Evolutionary conservation across 2,888 invertebrate genomes (phyloP), one percentile per base, ranked within the genome.

Genomic region (Tachystola acroxantha): DNA sequence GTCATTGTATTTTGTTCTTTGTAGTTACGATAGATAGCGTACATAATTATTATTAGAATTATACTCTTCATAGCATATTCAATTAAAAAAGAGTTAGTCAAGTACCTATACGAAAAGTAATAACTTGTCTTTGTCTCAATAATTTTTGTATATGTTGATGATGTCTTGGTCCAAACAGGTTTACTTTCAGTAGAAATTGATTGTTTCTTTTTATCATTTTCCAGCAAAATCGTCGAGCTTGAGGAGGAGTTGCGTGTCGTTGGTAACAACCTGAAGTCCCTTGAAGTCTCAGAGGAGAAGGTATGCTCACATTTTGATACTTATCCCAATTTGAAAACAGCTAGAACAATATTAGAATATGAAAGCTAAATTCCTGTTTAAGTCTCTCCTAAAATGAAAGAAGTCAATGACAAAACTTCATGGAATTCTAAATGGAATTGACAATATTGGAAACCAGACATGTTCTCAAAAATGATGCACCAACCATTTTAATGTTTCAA

Each of bases 191-290:
- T 69, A 55, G 57, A 65, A 74, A 59, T 80, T 82, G 68, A 81
- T 72, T 65, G 59, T 51, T 40, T 42, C 39, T 52, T 57, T 61
- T 45, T 48, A 14, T 41, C 48, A 46, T 58, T 64, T 78, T 79
- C 37, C 91, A 96, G 96, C 89, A 99, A 99, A 94, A 99, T 99
- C 90, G 97, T 98, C 86, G 99, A 99, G 90, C 95, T 99, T 91
- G 99, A 99, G 88, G 99, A 99, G 87, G 99, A 99, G 89, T 93
- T 99, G 87, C 96, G 98, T 85, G 99, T 99, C 74, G 99, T 99
- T 86, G 99, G 99, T 82, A 99, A 99, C 94, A 99, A 99, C 93
- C 92, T 99, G 91, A 99, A 99, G 90, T 99, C 99, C 80, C 95
- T 99, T 81, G 99, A 99, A 91, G 98, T 99, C 80, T 97, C 97